Evolutionary conservation across 1,140 invertebrate species (phyloP), one percentile per base, ranked within the genome.

Genomic region (Microplitis demolitor): DNA sequence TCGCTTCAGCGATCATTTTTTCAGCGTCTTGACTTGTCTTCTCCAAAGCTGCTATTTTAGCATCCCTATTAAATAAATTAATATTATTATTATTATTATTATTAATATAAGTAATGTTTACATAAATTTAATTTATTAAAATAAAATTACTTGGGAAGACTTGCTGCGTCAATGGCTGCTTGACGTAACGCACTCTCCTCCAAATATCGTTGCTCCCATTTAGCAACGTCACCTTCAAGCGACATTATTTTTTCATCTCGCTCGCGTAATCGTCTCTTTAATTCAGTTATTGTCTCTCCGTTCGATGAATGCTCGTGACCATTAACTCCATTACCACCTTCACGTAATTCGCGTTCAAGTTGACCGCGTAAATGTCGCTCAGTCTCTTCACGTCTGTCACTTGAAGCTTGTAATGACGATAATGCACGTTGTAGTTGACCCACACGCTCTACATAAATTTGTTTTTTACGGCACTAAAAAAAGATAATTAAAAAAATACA

Each of bases 131-230:
- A 9, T 60, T 11, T 31, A 71, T 61, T 24, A 54, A 31, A 58
- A 60, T 72, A 76, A 54, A 84, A 88, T 87, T 83, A 94, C 93
- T 95, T 95, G 74, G 93, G 93, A 84, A 94, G 92, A 82, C 93
- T 93, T 54, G 94, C 94, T 66, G 93, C 93, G 82, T 95, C 94
- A 56, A 95, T 94, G 31, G 93, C 94, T 53, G 94, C 92, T 85
- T 96, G 94, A 56, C 94, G 87, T 69, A 95, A 84, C 39, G 95
- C 93, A 75, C 91, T 94, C 84, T 96, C 95, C 84, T 96, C 94
- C 5, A 96, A 86, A 85, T 94, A 96, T 60, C 93, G 90, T 86
- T 96, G 94, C 84, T 96, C 94, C 93, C 94, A 95, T 85, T 95
- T 94, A 61, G 93, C 91, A 70, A 93, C 92, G 80, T 96, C 94